Percentiles rank a stretch among this genome's conserved stretches.
Conservation (phyloP, 2,113 vertebrate species). For the Petrocephalus microphthalmus region DNA sequence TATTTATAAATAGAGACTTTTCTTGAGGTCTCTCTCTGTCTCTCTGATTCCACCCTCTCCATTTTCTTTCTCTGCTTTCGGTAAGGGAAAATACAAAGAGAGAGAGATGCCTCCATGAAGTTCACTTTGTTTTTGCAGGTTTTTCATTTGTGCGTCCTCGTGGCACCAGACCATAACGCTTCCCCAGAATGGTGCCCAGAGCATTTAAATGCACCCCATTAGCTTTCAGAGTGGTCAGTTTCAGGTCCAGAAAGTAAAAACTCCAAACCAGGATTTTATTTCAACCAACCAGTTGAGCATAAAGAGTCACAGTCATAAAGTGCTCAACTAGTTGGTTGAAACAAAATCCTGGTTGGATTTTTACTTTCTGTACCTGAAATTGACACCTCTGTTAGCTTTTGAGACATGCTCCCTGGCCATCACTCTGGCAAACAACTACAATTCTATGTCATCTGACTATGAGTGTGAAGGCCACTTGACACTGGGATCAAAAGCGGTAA, state of each 20-base stretch:
- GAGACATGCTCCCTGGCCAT: not conserved
- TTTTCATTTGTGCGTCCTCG: not conserved
- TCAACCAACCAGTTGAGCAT: no score
- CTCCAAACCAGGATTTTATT: no score
- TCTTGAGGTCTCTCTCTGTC: not conserved
- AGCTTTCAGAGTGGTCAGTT: no score
- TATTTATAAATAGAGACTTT: conserved; percentile 7
- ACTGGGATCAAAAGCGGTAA: not conserved
- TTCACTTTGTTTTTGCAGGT: not conserved
- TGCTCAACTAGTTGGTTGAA: no score
- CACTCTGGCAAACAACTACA: not conserved
- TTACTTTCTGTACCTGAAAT: no score
- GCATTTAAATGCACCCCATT: not conserved
- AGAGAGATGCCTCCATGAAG: not conserved
- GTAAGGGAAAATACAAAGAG: not conserved
- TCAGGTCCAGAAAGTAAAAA: no score
- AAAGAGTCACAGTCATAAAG: no score
- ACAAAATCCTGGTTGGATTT: no score
- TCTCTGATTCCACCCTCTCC: not conserved
- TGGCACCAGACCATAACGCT: not conserved
- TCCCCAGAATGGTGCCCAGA: not conserved
- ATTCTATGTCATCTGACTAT: not conserved
- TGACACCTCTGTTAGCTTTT: no score
- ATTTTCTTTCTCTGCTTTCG: not conserved
- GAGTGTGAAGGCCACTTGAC: not conserved